A percentile compares a stretch with the other conserved stretches of the same genome.
phyloP scores from a whole-genome alignment of 2,797 vertebrate genomes.

The Microhierax caerulescens region DNA sequence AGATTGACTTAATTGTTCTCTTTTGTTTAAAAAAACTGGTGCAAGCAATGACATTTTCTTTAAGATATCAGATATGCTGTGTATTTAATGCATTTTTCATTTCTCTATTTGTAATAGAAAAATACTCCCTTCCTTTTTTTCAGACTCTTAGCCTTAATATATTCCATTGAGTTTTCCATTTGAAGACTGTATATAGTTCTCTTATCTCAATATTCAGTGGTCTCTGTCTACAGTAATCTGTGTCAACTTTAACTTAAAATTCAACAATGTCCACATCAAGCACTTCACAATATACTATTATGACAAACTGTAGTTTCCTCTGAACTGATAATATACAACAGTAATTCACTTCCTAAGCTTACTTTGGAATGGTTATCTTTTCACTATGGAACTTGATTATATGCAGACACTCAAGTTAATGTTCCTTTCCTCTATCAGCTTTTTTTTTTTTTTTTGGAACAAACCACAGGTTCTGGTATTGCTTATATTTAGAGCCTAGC shows the following conservation, averaged over 20 bases:
- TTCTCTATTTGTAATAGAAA: neutral
- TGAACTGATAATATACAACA: neutral
- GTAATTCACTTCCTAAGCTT: neutral
- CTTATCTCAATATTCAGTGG: neutral
- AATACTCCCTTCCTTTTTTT: neutral
- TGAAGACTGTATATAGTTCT: neutral
- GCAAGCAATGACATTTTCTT: neutral
- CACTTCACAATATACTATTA: neutral
- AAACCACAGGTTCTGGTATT: neutral
- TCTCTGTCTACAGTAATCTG: constrained; percentile 17
- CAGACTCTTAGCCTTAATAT: neutral
- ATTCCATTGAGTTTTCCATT: constrained; percentile 1
- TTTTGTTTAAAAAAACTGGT: neutral
- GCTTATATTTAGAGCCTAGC: neutral
- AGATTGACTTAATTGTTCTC: neutral
- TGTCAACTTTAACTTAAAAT: constrained; percentile 35
- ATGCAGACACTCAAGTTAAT: neutral
- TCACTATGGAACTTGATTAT: neutral
- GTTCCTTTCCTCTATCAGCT: neutral
- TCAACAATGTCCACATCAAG: neutral
- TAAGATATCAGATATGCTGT: neutral
- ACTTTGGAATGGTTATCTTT: neutral
- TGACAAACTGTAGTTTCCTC: neutral
- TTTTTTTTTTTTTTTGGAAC: neutral
- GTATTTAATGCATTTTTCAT: neutral